These are phyloP conservation scores for Onychomys torridus DNA, from an alignment of 2,797 vertebrate genomes.

Conservation along the genomic window DNA sequence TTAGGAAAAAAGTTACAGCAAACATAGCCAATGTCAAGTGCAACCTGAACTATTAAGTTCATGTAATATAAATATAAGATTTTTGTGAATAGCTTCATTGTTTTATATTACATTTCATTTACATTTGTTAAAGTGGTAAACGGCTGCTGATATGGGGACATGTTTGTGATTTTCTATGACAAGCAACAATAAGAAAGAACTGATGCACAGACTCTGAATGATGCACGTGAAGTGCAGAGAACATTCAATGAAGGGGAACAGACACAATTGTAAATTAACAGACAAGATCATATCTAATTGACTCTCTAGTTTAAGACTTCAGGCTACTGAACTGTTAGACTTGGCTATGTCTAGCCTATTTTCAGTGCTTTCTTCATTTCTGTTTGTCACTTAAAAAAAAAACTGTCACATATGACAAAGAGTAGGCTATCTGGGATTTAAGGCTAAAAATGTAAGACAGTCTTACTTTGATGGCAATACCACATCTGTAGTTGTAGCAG, in stretches of 20 bases:
- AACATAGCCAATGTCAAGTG: not conserved
- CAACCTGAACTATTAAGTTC: not conserved
- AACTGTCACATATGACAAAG: not conserved
- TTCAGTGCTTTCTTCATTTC: not conserved
- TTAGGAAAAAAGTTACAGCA: slow-evolving; percentile 12
- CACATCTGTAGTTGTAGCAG: not conserved
- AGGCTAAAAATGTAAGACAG: not conserved
- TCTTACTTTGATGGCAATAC: not conserved
- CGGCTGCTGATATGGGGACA: not conserved
- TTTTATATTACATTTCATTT: not conserved
- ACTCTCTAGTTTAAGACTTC: not conserved
- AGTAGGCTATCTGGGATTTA: not conserved
- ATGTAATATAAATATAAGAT: not conserved
- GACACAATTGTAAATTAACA: not conserved
- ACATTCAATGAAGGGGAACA: not conserved
- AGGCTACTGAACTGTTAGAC: not conserved
- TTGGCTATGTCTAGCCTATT: not conserved
- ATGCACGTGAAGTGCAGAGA: not conserved
- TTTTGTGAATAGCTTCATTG: not conserved
- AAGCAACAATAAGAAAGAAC: not conserved
- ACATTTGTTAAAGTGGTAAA: slow-evolving; percentile 17
- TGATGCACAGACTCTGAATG: not conserved
- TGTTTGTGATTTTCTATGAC: not conserved
- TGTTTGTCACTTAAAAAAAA: not conserved
- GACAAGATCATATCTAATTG: not conserved